phyloP scores from a whole-genome alignment of 2,888 invertebrate species.

The Hofmannophila pseudospretella region DNA sequence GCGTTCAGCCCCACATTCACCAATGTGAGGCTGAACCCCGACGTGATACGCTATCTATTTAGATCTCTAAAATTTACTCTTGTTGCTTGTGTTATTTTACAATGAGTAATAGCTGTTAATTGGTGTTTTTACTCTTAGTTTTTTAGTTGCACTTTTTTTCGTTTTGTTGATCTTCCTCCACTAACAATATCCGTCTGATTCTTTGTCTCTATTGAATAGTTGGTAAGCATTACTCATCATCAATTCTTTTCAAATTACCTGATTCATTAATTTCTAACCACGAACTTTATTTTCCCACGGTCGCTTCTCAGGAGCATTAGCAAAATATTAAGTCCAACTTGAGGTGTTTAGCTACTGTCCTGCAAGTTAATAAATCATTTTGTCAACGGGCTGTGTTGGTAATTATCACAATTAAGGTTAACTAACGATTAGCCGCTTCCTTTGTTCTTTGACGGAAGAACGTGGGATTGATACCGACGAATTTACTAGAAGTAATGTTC shows the following conservation, averaged over 20 bases:
- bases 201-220: conserved; percentile 19
- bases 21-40: no score
- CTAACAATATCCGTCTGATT: conserved; percentile 2
- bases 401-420: conserved; percentile 74
- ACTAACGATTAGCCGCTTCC: conserved; percentile 60
- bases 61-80: no score
- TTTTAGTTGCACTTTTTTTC: neutral
- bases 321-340: conserved; percentile 31
- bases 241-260: conserved; percentile 30
- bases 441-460: conserved; percentile 57
- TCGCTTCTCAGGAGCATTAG: conserved; percentile 42
- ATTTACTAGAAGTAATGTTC: conserved; percentile 5
- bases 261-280: conserved; percentile 33
- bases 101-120: no score
- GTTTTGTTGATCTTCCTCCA: neutral
- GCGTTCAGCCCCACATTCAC: no score
- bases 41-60: no score
- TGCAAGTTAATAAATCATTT: conserved; percentile 60
- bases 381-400: conserved; percentile 46
- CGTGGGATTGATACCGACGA: conserved; percentile 37
- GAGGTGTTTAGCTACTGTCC: conserved; percentile 19
- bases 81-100: no score
- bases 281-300: conserved; percentile 48
- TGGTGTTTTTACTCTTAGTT: no score
- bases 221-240: conserved; percentile 27